Conservation (phyloP, 1,140 invertebrate genomes). For the Zaprionus nigranus region DNA sequence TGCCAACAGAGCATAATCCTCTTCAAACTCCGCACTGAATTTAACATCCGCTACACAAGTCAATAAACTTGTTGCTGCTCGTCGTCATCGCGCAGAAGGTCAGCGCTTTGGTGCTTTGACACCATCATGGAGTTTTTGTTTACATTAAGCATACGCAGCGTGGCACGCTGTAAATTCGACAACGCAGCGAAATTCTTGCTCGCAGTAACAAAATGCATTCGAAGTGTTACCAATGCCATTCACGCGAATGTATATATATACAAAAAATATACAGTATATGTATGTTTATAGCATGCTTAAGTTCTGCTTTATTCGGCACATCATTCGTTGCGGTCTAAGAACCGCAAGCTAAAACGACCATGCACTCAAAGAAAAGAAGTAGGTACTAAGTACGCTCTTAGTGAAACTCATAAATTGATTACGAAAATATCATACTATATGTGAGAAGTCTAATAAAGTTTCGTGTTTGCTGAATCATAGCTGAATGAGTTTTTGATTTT, state of each 20-base stretch:
- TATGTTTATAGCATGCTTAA: slow-evolving; percentile 13
- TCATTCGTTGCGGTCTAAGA: slow-evolving; percentile 35
- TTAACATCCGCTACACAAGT: slow-evolving; percentile 67
- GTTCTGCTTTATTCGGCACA: slow-evolving; percentile 47
- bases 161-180: slow-evolving; percentile 27
- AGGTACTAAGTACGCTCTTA: background rate
- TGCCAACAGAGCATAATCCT: slow-evolving; percentile 19
- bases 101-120: slow-evolving; percentile 39
- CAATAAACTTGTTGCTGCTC: slow-evolving; percentile 41
- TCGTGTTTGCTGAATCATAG: too few species aligned
- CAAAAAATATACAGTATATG: background rate
- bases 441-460: background rate
- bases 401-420: background rate
- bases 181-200: slow-evolving; percentile 43
- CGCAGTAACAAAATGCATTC: slow-evolving; percentile 17
- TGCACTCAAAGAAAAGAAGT: slow-evolving; percentile 17
- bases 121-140: slow-evolving; percentile 43
- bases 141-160: slow-evolving; percentile 65
- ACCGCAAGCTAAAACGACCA: slow-evolving; percentile 47
- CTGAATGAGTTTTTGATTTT: too few species aligned
- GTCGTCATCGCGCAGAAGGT: background rate
- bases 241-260: background rate
- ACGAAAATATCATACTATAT: background rate
- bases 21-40: slow-evolving; percentile 10
- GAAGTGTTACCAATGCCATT: slow-evolving; percentile 57